Conservation (phyloP, 1,140 invertebrate species). For the Augochlora pura region DNA sequence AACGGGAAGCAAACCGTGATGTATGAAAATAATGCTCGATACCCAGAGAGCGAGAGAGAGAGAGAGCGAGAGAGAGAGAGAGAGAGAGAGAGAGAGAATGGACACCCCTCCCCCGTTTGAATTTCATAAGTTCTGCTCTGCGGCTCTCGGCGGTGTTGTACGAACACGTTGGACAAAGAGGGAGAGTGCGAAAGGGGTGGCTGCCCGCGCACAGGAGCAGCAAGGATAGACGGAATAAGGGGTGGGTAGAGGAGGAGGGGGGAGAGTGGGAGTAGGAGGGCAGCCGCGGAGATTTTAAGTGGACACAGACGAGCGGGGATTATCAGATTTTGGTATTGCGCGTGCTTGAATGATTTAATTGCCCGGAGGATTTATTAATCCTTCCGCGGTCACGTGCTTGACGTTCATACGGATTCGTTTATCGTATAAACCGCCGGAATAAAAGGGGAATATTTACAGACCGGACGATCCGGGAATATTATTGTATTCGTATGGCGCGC, state of each 20-base stretch:
- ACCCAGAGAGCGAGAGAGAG: conserved; percentile 5
- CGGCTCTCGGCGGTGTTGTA: too few relatives aligned
- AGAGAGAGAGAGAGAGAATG: too few relatives aligned
- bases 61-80: too few relatives aligned
- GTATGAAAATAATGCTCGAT: conserved; percentile 43
- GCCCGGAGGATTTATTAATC: conserved; percentile 26
- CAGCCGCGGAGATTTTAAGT: background rate
- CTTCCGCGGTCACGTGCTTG: background rate
- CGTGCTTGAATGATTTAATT: conserved; percentile 14
- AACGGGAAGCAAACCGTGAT: conserved; percentile 38
- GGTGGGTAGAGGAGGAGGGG: too few relatives aligned
- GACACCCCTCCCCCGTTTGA: too few relatives aligned
- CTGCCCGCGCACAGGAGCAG: too few relatives aligned
- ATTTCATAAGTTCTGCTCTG: conserved; percentile 35
- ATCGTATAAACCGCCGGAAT: background rate
- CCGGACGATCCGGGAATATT: too few relatives aligned
- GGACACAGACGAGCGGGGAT: background rate
- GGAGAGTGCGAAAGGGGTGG: too few relatives aligned
- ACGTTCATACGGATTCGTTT: background rate
- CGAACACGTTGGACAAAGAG: too few relatives aligned
- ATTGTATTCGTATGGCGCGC: background rate
- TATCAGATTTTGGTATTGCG: conserved; percentile 31
- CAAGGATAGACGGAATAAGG: too few relatives aligned
- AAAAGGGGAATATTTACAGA: background rate
- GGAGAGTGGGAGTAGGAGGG: too few relatives aligned